Evolutionary conservation across 2,797 vertebrate genomes (phyloP).

Genomic region (Acipenser oxyrinchus): DNA sequence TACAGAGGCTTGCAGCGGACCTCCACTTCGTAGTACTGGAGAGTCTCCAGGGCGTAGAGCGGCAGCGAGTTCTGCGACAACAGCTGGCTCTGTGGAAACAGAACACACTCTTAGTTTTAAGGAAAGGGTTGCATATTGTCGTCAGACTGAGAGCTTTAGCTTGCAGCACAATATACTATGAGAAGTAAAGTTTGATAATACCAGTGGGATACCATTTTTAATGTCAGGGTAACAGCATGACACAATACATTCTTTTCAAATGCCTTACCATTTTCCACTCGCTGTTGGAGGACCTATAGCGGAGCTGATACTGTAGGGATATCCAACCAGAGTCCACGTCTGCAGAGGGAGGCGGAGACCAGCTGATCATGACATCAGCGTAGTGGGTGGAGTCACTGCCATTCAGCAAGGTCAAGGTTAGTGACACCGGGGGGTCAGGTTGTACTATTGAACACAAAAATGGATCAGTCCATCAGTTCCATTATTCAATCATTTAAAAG

Average conservation of each 20-base stretch:
- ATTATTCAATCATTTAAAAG: not conserved
- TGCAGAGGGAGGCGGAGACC: slow-evolving; percentile 9
- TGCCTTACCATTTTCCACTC: slow-evolving; percentile 13
- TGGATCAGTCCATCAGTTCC: not conserved
- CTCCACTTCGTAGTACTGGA: slow-evolving; percentile 7
- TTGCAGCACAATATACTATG: not conserved
- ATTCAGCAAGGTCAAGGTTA: slow-evolving; percentile 7
- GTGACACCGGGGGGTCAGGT: slow-evolving; percentile 6
- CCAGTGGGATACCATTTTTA: slow-evolving; percentile 6
- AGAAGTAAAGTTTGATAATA: not conserved
- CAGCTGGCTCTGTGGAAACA: not conserved
- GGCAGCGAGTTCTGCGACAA: not conserved
- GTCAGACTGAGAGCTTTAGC: not conserved
- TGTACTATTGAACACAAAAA: slow-evolving; percentile 7
- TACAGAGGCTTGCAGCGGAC: slow-evolving; percentile 7
- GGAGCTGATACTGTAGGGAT: slow-evolving; percentile 13
- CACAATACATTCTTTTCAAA: too few relatives aligned
- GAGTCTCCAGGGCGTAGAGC: slow-evolving; percentile 4
- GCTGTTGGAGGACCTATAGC: not conserved
- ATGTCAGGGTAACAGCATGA: too few relatives aligned
- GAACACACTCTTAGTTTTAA: not conserved
- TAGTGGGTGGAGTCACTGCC: slow-evolving; percentile 9
- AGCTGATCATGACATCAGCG: slow-evolving; percentile 14
- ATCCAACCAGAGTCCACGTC: slow-evolving; percentile 15
- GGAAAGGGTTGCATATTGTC: not conserved